Base-by-base conservation (phyloP, 2,113 vertebrate species). In the Piaya cayana region DNA sequence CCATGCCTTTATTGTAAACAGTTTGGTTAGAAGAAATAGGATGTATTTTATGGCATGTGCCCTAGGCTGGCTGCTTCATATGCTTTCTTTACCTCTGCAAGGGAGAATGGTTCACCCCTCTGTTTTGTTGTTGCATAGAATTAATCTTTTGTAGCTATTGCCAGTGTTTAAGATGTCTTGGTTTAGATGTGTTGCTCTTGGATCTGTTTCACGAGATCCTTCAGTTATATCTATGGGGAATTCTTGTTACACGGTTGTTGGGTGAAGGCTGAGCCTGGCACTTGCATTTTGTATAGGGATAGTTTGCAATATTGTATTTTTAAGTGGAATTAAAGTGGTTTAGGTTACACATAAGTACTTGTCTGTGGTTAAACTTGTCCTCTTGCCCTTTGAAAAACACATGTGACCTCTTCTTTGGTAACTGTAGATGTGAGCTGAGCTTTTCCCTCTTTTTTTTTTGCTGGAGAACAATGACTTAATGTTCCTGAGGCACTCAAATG, bases 111-210 rank as follows among this genome's bases (percentile, higher is more conserved):
- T 96, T 90, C 86, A 71, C 56, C 14, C 49, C 16, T 69, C 50
- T 42, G 26, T 91, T 74, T 71, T 10, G 10, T 19, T 75, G 83
- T 37, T 82, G 45, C 56, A 45, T 34, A n/a, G 8, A 55, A 55
- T 76, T 92, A 50, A 42, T 26, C 72, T 85, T 77, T 96, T 85
- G 7, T 88, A 91, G 72, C 42, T 72, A 29, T 69, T 93, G 83
- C 74, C 86, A 92, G 59, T 52, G 63, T 39, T 89, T 78, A 88
- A 45, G 67, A 71, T 97, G 96, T 96, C 84, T 88, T 96, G 34
- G 15, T 89, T 82, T 94, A 82, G 92, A 77, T 94, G 71, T 92
- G 65, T 68, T 94, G 82, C 69, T 75, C 81, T 94, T 64, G 15
- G 32, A 32, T 72, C 29, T 53, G 45, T 47, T 90, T 82, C 82